Base-by-base conservation (phyloP, 2,888 invertebrate species). In the Mesorhabditis belari region DNA sequence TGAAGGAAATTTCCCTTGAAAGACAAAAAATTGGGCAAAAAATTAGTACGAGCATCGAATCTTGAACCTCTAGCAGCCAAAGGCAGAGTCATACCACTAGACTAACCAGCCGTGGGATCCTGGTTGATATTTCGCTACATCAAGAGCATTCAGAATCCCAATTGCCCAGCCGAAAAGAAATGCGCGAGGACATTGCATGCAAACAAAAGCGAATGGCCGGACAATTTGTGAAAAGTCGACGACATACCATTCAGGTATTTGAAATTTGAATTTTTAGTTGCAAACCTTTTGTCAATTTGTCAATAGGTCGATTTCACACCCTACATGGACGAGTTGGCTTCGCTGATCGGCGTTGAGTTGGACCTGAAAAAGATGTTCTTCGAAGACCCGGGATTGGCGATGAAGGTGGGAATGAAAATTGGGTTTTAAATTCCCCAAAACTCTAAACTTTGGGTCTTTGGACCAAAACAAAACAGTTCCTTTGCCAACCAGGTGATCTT, bases 321-420 rank as follows among this genome's bases (percentile, higher is more conserved):
- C 1, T 83, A 80, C 69, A 82, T 84, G 83, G 83, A 84, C 66
- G 82, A 83, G 62, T 63, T 84, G 58, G 83, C 83, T 5, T 71
- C 73, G 28, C 51, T 82, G 3, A 72, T 81, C 35, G 84, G 84
- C 19, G 82, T 81, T 60, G 77, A 77, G 60, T 84, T 84, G 0
- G 73, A 82, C 62, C 55, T 82, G 26, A 55, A 79, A 77, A 73
- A 75, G 70, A 69, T 74, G 35, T 58, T 74, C 44, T 55, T 81
- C 53, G 67, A 60, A 49, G 75, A 77, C 23, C 75, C 74, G 21
- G 25, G 29, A n/a, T 63, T 73, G 23, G 58, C 57, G 35, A 61
- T 29, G 17, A 56, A 61, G 35, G 44, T 74, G 17, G n/a, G 19
- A 19, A 12, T n/a, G n/a, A n/a, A n/a, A n/a, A n/a, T n/a, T n/a